A percentile compares a stretch with the other conserved stretches of the same genome.
These are phyloP conservation scores for Tachina fera DNA, from an alignment of 2,888 invertebrate species.

Conservation along the genomic window DNA sequence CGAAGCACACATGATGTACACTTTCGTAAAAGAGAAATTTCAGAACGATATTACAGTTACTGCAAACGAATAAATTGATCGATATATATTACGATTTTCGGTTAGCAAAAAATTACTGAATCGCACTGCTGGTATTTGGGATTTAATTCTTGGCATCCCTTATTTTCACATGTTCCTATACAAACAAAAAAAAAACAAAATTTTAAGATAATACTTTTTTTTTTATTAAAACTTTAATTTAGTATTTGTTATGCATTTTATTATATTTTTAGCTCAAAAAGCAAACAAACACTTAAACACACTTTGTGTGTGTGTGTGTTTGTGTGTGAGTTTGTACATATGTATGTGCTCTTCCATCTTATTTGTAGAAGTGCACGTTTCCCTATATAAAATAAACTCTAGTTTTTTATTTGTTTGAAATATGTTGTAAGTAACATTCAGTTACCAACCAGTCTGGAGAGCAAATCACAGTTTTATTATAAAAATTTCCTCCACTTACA, in stretches of 20 bases:
- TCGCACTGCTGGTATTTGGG: too few relatives aligned
- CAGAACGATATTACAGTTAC: too few relatives aligned
- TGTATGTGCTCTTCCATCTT: constrained; percentile 11
- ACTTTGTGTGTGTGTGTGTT: background rate
- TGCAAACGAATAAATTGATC: too few relatives aligned
- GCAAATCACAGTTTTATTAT: constrained; percentile 48
- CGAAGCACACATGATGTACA: too few relatives aligned
- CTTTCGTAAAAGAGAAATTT: too few relatives aligned
- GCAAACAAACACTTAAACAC: constrained; percentile 49
- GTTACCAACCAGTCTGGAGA: constrained; percentile 29
- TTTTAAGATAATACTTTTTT: too few relatives aligned
- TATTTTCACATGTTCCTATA: too few relatives aligned
- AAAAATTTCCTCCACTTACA: constrained; percentile 30
- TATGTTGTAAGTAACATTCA: constrained; percentile 39
- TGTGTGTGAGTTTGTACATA: background rate
- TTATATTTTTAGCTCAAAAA: constrained; percentile 5
- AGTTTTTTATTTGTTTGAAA: background rate
- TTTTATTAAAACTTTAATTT: constrained; percentile 35
- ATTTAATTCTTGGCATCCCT: too few relatives aligned
- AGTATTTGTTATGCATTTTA: constrained; percentile 22
- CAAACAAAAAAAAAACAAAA: too few relatives aligned
- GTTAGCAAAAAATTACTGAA: too few relatives aligned
- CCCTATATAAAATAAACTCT: constrained; percentile 11
- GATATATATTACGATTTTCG: too few relatives aligned
- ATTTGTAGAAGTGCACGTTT: constrained; percentile 9